A percentile compares a stretch with the other conserved stretches of the same genome.
phyloP scores from a whole-genome alignment of 2,797 vertebrate species.

The Halcyon smyrnensis region DNA sequence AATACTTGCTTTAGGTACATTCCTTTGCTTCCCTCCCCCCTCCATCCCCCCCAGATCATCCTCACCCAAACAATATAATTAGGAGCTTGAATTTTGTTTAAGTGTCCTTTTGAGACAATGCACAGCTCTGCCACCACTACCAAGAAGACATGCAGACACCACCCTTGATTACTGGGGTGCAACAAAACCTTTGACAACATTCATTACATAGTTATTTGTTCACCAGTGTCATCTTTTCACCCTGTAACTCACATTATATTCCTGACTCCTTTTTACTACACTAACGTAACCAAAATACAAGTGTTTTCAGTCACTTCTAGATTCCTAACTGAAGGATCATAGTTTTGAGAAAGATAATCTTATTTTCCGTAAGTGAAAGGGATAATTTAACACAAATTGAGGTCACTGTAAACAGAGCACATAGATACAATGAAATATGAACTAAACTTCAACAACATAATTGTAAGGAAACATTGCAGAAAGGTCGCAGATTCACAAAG shows the following conservation, averaged over 20 bases:
- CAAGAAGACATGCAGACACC: neutral
- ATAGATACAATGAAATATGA: neutral
- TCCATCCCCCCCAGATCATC: neutral
- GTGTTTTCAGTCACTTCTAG: neutral
- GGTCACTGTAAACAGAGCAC: neutral
- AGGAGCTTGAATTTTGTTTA: neutral
- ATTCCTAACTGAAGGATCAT: neutral
- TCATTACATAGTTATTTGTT: neutral
- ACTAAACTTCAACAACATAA: neutral
- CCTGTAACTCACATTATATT: neutral
- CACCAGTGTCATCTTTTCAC: neutral
- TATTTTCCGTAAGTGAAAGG: neutral
- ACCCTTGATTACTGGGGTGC: neutral
- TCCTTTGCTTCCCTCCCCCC: neutral
- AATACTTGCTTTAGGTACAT: neutral
- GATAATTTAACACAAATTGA: neutral
- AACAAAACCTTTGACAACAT: neutral
- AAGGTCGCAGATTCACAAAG: neutral
- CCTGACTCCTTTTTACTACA: neutral
- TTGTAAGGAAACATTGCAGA: neutral
- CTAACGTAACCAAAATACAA: neutral
- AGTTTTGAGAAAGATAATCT: neutral
- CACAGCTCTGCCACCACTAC: neutral
- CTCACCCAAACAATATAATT: neutral
- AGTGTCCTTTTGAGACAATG: neutral